Evolutionary conservation across 2,888 invertebrate species (phyloP).

Genomic region (Dryococelus australis): DNA sequence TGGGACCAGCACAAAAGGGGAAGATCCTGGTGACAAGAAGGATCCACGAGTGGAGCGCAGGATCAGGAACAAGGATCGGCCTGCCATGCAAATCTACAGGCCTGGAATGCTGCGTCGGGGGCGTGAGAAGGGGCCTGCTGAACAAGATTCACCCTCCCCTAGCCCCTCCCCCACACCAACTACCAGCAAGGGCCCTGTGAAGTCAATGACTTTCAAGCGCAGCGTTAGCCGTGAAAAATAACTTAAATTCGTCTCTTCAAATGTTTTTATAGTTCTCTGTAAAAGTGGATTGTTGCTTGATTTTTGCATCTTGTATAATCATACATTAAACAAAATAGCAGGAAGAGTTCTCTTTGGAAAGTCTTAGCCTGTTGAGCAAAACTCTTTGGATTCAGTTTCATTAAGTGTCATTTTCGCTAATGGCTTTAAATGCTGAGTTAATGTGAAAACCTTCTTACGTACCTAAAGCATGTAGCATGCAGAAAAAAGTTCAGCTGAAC

Average conservation of each 20-base stretch:
- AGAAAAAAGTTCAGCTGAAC: too few relatives aligned
- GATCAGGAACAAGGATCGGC: conserved; percentile 81
- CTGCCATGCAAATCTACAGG: conserved; percentile 88
- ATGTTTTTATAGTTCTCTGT: too few relatives aligned
- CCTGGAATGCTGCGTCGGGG: conserved; percentile 76
- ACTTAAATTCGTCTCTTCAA: not conserved
- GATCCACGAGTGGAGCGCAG: conserved; percentile 69
- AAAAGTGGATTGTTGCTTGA: too few relatives aligned
- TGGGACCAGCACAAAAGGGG: conserved; percentile 51
- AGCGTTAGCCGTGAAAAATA: conserved; percentile 41
- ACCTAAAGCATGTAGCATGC: too few relatives aligned
- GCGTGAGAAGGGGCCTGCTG: conserved; percentile 57
- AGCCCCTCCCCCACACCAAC: conserved; percentile 48
- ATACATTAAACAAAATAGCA: too few relatives aligned
- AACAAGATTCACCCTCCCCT: conserved; percentile 49
- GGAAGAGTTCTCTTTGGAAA: too few relatives aligned
- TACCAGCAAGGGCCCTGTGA: conserved; percentile 12
- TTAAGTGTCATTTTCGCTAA: too few relatives aligned
- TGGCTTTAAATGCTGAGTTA: too few relatives aligned
- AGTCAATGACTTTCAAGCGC: conserved; percentile 41
- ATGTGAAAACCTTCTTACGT: too few relatives aligned
- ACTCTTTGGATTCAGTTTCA: too few relatives aligned
- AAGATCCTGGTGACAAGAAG: conserved; percentile 60
- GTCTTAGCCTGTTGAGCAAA: too few relatives aligned
- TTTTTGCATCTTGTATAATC: too few relatives aligned